Evolutionary conservation across 64 coral and sea anemone species (phyloP), one percentile per base, ranked within the genome.

Genomic region (Dendrophyllia cribrosa): DNA sequence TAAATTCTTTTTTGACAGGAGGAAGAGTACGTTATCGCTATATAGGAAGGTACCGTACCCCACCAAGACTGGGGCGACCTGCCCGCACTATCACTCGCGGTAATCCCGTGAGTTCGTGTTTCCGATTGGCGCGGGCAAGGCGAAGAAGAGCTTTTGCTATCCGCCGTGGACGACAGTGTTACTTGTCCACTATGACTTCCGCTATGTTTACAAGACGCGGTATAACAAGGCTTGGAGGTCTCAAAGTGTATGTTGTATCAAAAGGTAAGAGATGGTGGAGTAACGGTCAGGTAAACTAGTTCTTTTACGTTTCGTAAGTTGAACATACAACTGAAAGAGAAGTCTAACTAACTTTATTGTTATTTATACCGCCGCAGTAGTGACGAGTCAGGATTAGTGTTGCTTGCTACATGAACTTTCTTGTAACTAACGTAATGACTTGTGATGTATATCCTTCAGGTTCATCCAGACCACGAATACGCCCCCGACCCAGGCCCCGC

Each of bases 161-260:
- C 61, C 62, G 62, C 45, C 23, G 24, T 49, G 80, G 80, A 68
- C 43, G 45, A 12, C 44, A 66, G 10, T 83, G 80, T 45, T 83
- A 67, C 80, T 51, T 83, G 17, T 83, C 80, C 16, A 66, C 20
- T 43, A 66, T 67, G 59, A 66, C n/a, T 1, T 67, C 60, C 14
- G 61, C 62, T 9, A 83, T 45, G 9, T 83, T 83, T 62, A 83
- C 80, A 67, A 49, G 43, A 66, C 34, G 43, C 45, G 80, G 80
- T 13, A 83, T 4, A 22, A 66, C 62, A 51, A 59, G 43, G 66
- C 0, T 83, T n/a, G 80, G 80, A 22, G 80, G 80, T 1, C 60
- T 83, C 5, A 83, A 68, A 43, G 80, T 83, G 43, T 83, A 66
- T n/a, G 62, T 83, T 50, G 20, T 83, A 11, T 48, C 43, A 22